Evolutionary conservation across 1,140 invertebrate species (phyloP).

Genomic region (Lepidostoma basale): DNA sequence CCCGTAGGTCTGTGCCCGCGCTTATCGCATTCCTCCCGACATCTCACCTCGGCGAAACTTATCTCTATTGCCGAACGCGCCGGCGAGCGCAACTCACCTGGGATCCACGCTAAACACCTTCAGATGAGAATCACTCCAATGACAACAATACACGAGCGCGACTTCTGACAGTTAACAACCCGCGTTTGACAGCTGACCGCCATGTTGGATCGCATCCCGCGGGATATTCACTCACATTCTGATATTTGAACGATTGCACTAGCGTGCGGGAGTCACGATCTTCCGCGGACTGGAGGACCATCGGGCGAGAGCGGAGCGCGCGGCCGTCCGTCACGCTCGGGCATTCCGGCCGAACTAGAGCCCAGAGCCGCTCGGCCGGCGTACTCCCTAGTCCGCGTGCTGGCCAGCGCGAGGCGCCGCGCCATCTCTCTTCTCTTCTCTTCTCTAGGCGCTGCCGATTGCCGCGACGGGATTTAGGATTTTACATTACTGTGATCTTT

Average conservation of each 20-base stretch:
- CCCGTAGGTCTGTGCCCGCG: neutral
- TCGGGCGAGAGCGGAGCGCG: constrained; percentile 12
- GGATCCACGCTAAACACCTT: constrained; percentile 1
- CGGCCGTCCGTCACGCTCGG: constrained; percentile 30
- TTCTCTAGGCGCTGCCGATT: neutral
- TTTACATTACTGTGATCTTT: constrained; percentile 16
- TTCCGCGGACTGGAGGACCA: neutral
- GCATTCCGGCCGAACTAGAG: constrained; percentile 28
- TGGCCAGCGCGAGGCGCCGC: neutral
- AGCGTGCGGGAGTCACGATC: neutral
- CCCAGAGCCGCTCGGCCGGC: no score
- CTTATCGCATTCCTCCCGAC: constrained; percentile 28
- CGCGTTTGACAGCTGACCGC: constrained; percentile 28
- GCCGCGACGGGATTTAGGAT: constrained; percentile 21
- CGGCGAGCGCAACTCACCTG: constrained; percentile 19
- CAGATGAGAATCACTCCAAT: neutral
- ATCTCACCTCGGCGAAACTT: constrained; percentile 19
- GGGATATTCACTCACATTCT: constrained; percentile 27
- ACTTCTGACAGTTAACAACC: constrained; percentile 18
- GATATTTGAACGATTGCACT: neutral
- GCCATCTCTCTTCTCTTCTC: neutral
- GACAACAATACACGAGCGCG: neutral
- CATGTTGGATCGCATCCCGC: constrained; percentile 31
- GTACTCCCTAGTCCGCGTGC: neutral
- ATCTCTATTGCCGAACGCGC: neutral